Evolutionary conservation across 2,888 invertebrate species (phyloP).

Genomic region (Agonopterix heracliana): DNA sequence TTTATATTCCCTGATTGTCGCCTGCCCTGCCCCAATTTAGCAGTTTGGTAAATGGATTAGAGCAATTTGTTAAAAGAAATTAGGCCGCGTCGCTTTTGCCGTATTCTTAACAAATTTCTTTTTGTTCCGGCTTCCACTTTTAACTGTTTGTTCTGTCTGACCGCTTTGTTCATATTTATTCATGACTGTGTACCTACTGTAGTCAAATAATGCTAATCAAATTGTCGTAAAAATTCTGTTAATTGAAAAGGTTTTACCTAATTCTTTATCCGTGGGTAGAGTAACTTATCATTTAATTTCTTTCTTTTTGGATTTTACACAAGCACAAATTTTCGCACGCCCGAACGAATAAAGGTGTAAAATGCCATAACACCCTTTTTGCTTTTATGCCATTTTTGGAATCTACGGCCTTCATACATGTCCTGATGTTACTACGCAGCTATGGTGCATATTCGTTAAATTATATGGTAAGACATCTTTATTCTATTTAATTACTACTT

Average conservation of each 20-base stretch:
- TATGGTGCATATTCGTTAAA: no score
- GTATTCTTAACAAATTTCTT: constrained; percentile 28
- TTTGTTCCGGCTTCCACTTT: constrained; percentile 28
- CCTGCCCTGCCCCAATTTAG: constrained; percentile 31
- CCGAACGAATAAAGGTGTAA: no score
- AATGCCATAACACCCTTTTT: no score
- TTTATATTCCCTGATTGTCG: constrained; percentile 31
- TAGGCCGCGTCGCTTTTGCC: constrained; percentile 28
- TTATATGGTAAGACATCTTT: no score
- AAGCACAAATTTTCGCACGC: no score
- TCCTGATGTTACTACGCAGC: no score
- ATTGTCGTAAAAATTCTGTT: constrained; percentile 7
- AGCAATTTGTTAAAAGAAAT: constrained; percentile 51
- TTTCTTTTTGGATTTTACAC: no score
- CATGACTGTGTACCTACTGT: constrained; percentile 21
- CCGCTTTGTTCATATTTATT: constrained; percentile 30
- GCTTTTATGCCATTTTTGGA: no score
- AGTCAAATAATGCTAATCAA: constrained; percentile 7
- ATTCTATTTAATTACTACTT: no score
- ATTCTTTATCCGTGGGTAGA: background rate
- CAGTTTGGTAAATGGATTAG: constrained; percentile 49
- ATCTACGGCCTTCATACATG: no score
- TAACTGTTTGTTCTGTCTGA: constrained; percentile 12
- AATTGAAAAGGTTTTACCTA: constrained; percentile 2
- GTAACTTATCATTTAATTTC: no score